Evolutionary conservation across 2,113 vertebrate species (phyloP).

Genomic region (Ameiurus melas): DNA sequence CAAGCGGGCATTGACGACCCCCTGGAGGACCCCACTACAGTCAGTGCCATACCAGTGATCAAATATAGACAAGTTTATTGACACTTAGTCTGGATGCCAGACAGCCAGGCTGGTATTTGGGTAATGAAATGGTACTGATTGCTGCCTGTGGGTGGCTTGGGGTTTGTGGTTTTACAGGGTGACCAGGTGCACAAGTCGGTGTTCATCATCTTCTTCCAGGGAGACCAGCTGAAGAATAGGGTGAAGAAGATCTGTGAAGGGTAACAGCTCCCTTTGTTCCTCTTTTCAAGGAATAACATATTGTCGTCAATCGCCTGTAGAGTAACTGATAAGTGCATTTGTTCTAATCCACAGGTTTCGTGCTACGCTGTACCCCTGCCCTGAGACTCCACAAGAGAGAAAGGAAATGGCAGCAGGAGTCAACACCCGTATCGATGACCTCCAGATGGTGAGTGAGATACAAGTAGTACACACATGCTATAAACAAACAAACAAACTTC

Average conservation of each 20-base stretch:
- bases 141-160: neutral
- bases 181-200: conserved; percentile 97
- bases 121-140: neutral
- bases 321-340: neutral
- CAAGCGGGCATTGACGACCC: conserved; percentile 95
- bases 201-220: conserved; percentile 99
- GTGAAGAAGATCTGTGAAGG: conserved; percentile 99
- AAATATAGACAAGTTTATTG: neutral
- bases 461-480: neutral
- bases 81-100: neutral
- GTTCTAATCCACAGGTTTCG: conserved; percentile 80
- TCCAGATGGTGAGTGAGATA: conserved; percentile 87
- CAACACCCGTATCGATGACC: conserved; percentile 95
- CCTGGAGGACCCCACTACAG: conserved; percentile 90
- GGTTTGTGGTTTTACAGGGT: conserved; percentile 71
- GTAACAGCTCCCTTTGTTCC: conserved; percentile 65
- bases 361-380: conserved; percentile 94
- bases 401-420: conserved; percentile 98
- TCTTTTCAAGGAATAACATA: neutral
- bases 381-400: conserved; percentile 92
- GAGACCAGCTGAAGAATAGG: conserved; percentile 94
- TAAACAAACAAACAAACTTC: neutral
- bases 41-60: conserved; percentile 63
- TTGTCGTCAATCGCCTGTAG: neutral
- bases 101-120: neutral